Evolutionary conservation across 2,888 invertebrate genomes (phyloP).

Genomic region (Bombylius discolor): DNA sequence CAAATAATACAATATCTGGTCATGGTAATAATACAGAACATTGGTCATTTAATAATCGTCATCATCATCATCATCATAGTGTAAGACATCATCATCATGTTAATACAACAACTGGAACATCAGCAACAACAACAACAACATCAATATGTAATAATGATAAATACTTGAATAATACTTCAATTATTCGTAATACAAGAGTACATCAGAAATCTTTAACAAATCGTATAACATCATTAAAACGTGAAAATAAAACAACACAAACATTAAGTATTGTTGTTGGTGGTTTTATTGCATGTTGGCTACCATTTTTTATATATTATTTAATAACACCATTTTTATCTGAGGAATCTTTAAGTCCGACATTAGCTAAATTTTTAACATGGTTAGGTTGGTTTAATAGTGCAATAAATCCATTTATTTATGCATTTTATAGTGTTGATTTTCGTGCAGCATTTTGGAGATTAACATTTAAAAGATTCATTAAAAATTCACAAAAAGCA

Average conservation of each 20-base stretch:
- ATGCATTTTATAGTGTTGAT: slow-evolving; percentile 79
- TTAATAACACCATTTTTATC: slow-evolving; percentile 66
- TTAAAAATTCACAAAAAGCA: slow-evolving; percentile 25
- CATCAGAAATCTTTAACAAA: slow-evolving; percentile 32
- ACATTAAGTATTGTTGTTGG: slow-evolving; percentile 78
- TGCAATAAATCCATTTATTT: slow-evolving; percentile 82
- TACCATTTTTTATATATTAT: slow-evolving; percentile 76
- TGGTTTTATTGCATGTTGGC: slow-evolving; percentile 78
- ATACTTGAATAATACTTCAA: not conserved
- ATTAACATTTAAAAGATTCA: slow-evolving; percentile 44
- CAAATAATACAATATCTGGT: too few species aligned
- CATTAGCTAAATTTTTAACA: slow-evolving; percentile 61
- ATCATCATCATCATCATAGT: not conserved
- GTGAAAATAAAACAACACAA: slow-evolving; percentile 80
- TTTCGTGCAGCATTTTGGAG: slow-evolving; percentile 79
- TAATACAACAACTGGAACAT: not conserved
- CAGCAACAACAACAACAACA: not conserved
- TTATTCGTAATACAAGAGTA: slow-evolving; percentile 18
- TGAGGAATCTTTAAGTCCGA: slow-evolving; percentile 43
- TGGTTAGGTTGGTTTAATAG: slow-evolving; percentile 88
- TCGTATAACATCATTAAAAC: slow-evolving; percentile 53
- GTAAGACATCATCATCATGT: not conserved
- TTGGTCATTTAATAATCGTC: slow-evolving; percentile 4
- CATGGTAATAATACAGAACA: not conserved
- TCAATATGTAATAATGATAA: slow-evolving; percentile 8